Evolutionary conservation across 2,888 invertebrate species (phyloP).

Genomic region (Dioctria linearis): DNA sequence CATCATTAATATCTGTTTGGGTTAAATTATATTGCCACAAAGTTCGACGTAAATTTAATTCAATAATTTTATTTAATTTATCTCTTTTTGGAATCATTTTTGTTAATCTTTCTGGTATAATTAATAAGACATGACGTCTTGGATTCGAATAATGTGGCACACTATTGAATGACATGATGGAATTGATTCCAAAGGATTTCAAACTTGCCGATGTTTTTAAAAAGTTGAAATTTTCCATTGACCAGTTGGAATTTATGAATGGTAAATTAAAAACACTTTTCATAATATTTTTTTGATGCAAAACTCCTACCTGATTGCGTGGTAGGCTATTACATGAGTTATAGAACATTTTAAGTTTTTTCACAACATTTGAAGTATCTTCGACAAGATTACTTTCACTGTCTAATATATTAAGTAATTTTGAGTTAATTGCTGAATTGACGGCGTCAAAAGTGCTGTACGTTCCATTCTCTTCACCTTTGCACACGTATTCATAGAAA

Average conservation of each 20-base stretch:
- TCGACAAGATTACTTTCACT: not conserved
- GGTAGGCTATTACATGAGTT: constrained; percentile 16
- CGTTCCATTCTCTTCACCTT: not conserved
- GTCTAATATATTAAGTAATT: not conserved
- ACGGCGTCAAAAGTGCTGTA: constrained; percentile 15
- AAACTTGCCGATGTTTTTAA: not conserved
- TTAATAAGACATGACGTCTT: constrained; percentile 15
- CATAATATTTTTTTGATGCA: not conserved
- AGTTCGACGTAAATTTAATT: not conserved
- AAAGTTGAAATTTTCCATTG: not conserved
- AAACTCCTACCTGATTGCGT: not conserved
- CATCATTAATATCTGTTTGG: not conserved
- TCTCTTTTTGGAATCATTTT: not conserved
- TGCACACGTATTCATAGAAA: constrained; percentile 39
- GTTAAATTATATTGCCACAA: not conserved
- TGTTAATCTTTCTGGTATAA: constrained; percentile 18
- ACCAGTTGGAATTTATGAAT: not conserved
- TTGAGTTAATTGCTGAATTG: not conserved
- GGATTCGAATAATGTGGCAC: constrained; percentile 31
- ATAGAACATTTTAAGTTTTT: not conserved
- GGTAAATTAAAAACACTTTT: constrained; percentile 6
- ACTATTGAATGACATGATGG: constrained; percentile 17
- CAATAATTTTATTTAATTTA: constrained; percentile 11
- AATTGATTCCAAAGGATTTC: constrained; percentile 3
- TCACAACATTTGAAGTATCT: not conserved